Conservation (phyloP, 2,888 invertebrate genomes). For the Heliconius erato region DNA sequence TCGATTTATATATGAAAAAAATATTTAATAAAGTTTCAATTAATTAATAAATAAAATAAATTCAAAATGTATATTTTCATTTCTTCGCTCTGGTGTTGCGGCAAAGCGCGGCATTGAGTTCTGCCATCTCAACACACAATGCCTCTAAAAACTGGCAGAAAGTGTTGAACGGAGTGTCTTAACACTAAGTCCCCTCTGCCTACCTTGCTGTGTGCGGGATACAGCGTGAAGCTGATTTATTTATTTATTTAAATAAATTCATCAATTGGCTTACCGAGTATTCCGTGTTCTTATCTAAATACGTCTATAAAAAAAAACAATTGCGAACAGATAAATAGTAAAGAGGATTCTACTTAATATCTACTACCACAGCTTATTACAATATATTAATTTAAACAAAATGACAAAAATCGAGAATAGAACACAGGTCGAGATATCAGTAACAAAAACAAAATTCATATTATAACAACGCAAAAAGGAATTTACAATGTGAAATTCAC, state of each 20-base stretch:
- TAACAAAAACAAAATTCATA: background rate
- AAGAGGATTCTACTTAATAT: background rate
- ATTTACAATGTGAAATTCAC: slow-evolving; percentile 21
- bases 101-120: no score
- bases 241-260: no score
- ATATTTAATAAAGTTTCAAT: background rate
- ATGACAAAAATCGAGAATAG: background rate
- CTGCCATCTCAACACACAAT: no score
- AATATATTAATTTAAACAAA: background rate
- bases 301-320: background rate
- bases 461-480: slow-evolving; percentile 6
- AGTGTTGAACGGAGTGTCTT: no score
- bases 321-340: background rate
- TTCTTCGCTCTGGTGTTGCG: no score
- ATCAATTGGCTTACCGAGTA: background rate
- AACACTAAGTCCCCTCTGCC: no score
- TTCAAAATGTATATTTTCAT: no score
- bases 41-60: background rate
- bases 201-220: no score
- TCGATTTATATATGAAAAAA: background rate
- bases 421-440: background rate
- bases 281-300: background rate
- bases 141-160: no score
- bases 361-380: background rate
- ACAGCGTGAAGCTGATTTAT: no score